Percentiles rank a stretch among this genome's conserved stretches.
phyloP scores from a whole-genome alignment of 2,888 invertebrate genomes.

The Aelia acuminata region DNA sequence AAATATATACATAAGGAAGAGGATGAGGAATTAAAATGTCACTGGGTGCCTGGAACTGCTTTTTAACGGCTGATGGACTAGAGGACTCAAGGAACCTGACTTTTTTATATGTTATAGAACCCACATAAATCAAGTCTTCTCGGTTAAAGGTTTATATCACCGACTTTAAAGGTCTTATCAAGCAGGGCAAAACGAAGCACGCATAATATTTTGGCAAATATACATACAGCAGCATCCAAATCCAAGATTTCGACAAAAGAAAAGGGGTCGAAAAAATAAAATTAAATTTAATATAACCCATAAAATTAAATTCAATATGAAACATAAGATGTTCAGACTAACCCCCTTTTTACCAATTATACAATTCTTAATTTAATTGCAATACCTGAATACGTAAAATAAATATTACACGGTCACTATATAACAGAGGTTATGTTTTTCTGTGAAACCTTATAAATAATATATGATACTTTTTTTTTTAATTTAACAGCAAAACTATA shows the following conservation, averaged over 20 bases:
- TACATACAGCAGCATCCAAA: neutral
- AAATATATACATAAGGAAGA: neutral
- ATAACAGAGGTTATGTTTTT: too few relatives aligned
- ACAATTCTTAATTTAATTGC: too few relatives aligned
- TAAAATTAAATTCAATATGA: too few relatives aligned
- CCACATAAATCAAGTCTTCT: neutral
- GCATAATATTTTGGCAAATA: neutral
- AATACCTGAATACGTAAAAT: too few relatives aligned
- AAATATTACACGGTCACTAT: too few relatives aligned
- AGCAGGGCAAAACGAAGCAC: neutral
- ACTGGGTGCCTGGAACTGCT: constrained; percentile 5
- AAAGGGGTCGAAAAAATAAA: neutral
- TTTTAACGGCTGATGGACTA: constrained; percentile 34
- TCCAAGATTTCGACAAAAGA: neutral
- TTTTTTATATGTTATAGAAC: neutral
- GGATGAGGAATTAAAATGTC: constrained; percentile 44
- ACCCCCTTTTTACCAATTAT: too few relatives aligned
- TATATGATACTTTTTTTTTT: too few relatives aligned
- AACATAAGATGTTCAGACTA: too few relatives aligned
- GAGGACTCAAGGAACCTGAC: neutral
- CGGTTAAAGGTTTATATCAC: neutral
- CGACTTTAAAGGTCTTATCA: neutral
- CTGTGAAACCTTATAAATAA: too few relatives aligned
- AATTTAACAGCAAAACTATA: too few relatives aligned
- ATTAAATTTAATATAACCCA: too few relatives aligned